These are phyloP conservation scores for Labeo rohita DNA, from an alignment of 2,113 vertebrate genomes.

Conservation along the genomic window DNA sequence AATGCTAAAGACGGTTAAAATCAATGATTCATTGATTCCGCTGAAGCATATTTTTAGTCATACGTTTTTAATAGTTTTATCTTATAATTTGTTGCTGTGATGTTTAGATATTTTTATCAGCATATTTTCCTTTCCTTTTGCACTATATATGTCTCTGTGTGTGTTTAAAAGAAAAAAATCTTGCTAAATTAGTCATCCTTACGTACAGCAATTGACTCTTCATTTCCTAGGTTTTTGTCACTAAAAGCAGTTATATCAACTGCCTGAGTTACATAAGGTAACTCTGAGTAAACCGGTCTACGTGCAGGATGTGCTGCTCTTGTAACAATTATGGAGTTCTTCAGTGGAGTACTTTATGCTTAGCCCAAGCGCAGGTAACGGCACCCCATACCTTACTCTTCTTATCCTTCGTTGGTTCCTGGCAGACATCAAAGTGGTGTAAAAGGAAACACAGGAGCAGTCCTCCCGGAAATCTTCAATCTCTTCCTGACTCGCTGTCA, in stretches of 20 bases:
- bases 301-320: neutral
- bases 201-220: neutral
- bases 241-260: neutral
- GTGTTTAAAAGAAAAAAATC: too few relatives aligned
- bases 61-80: neutral
- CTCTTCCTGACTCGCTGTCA: slow-evolving; percentile 31
- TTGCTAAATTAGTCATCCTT: neutral
- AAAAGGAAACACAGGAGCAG: slow-evolving; percentile 30
- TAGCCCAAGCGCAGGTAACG: neutral
- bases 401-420: slow-evolving; percentile 5
- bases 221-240: neutral
- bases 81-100: too few relatives aligned
- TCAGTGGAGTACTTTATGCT: neutral
- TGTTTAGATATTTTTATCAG: too few relatives aligned
- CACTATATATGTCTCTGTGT: too few relatives aligned
- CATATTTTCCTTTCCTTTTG: neutral
- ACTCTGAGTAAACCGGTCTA: neutral
- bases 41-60: neutral
- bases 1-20: too few relatives aligned
- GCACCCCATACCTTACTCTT: neutral
- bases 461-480: slow-evolving; percentile 43
- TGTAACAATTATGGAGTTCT: neutral
- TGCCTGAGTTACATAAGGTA: neutral
- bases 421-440: slow-evolving; percentile 40
- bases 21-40: too few relatives aligned